These are phyloP conservation scores for Seriola aureovittata DNA, from an alignment of 2,113 vertebrate genomes.

Conservation along the genomic window DNA sequence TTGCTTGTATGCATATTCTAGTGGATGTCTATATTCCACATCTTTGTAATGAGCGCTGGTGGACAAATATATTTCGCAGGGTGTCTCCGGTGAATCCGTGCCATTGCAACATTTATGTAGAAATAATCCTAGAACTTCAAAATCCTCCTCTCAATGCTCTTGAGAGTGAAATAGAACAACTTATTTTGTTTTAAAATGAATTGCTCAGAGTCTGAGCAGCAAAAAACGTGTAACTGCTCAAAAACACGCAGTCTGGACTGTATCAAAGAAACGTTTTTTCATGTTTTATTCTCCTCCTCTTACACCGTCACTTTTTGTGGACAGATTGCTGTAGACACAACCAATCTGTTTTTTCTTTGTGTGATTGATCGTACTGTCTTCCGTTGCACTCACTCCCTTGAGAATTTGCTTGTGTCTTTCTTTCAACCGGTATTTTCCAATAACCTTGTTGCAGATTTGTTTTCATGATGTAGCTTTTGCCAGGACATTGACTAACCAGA, in stretches of 20 bases:
- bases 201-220: background rate
- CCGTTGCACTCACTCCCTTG: background rate
- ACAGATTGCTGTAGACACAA: conserved; percentile 19
- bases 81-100: background rate
- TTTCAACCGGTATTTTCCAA: background rate
- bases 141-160: background rate
- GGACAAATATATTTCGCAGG: background rate
- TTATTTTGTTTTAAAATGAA: background rate
- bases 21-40: background rate
- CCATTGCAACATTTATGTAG: background rate
- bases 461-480: background rate
- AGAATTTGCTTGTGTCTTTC: background rate
- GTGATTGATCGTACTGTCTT: background rate
- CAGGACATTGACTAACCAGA: background rate
- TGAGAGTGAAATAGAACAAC: background rate
- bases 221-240: background rate
- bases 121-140: background rate
- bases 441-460: conserved; percentile 11
- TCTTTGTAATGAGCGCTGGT: background rate
- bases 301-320: background rate
- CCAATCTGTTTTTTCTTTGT: conserved; percentile 7
- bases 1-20: background rate
- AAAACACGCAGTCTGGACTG: background rate
- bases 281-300: background rate
- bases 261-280: background rate